Conservation (phyloP, 2,113 vertebrate genomes). For the Myocastor coypus region DNA sequence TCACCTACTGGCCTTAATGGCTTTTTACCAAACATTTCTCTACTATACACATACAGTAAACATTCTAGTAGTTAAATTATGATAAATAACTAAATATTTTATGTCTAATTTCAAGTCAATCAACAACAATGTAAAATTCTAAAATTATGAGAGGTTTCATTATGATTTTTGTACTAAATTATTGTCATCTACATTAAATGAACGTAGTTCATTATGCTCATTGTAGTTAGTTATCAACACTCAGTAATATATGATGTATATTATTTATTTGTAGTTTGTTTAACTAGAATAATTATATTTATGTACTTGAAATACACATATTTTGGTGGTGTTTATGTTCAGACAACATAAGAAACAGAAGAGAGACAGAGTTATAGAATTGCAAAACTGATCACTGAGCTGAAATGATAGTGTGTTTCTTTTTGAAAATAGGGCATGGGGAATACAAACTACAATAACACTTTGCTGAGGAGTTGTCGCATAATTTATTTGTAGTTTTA, state of each 20-base stretch:
- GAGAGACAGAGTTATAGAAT: neutral
- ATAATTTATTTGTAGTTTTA: neutral
- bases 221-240: neutral
- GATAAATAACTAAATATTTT: neutral
- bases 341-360: neutral
- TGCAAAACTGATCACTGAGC: neutral
- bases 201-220: neutral
- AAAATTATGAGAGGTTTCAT: neutral
- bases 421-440: neutral
- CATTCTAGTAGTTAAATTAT: neutral
- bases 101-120: neutral
- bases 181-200: neutral
- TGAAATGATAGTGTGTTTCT: neutral
- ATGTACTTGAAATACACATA: neutral
- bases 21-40: neutral
- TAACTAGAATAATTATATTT: neutral
- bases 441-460: neutral
- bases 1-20: neutral
- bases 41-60: neutral
- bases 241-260: neutral
- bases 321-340: neutral
- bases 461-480: neutral
- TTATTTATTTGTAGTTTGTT: neutral
- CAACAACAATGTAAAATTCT: neutral
- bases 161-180: neutral